These are phyloP conservation scores for Drosophila biarmipes DNA, from an alignment of 1,140 invertebrate genomes.

Conservation along the genomic window DNA sequence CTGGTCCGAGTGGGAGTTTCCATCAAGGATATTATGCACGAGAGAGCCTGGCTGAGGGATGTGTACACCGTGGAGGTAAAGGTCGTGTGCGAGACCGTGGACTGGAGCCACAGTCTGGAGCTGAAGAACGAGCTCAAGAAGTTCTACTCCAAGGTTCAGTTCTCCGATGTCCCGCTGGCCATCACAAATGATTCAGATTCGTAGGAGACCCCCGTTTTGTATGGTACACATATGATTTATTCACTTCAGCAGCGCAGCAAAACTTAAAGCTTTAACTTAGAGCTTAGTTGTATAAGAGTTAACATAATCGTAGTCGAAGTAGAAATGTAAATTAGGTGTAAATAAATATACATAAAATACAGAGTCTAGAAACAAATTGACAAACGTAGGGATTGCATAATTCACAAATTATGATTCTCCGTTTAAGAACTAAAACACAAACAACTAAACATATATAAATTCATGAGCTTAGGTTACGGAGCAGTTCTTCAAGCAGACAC, in stretches of 20 bases:
- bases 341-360: slow-evolving; percentile 73
- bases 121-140: slow-evolving; percentile 87
- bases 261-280: slow-evolving; percentile 59
- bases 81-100: slow-evolving; percentile 93
- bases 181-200: slow-evolving; percentile 79
- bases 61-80: slow-evolving; percentile 94
- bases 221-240: slow-evolving; percentile 53
- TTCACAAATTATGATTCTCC: slow-evolving; percentile 39
- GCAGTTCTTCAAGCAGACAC: slow-evolving; percentile 66
- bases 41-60: slow-evolving; percentile 96
- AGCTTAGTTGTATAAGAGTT: slow-evolving; percentile 48
- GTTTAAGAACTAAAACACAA: slow-evolving; percentile 47
- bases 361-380: slow-evolving; percentile 44
- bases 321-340: slow-evolving; percentile 68
- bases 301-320: slow-evolving; percentile 51
- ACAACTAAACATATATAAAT: slow-evolving; percentile 54
- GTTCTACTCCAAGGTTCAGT: slow-evolving; percentile 86
- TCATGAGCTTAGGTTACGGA: slow-evolving; percentile 48
- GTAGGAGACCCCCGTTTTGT: background rate
- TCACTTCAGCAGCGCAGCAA: slow-evolving; percentile 51
- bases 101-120: slow-evolving; percentile 90
- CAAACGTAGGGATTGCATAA: slow-evolving; percentile 47
- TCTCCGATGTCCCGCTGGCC: slow-evolving; percentile 78
- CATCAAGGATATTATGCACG: slow-evolving; percentile 97
- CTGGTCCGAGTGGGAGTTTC: slow-evolving; percentile 92